A percentile compares a stretch with the other conserved stretches of the same genome.
Evolutionary conservation across 1,140 invertebrate genomes (phyloP).

Genomic region (Bombyx mandarina): DNA sequence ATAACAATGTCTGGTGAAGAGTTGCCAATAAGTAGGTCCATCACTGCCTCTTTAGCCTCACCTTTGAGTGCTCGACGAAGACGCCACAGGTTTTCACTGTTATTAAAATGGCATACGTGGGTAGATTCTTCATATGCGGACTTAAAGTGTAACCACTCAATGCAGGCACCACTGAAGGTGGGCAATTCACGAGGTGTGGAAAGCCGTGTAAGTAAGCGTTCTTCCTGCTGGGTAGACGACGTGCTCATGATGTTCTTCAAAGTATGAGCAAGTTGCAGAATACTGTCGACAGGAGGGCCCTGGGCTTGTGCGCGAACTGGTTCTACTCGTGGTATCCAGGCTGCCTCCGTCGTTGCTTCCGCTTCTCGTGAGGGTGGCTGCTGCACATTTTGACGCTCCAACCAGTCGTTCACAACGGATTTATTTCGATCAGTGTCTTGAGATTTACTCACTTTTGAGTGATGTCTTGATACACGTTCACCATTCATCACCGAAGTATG

Average conservation of each 20-base stretch:
- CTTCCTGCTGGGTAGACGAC: conserved; percentile 6
- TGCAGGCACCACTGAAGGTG: conserved; percentile 11
- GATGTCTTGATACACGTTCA: conserved; percentile 1
- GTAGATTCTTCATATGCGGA: conserved; percentile 17
- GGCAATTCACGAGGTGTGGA: conserved; percentile 15
- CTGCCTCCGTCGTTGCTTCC: background rate
- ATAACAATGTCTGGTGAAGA: conserved; percentile 15
- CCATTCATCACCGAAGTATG: background rate
- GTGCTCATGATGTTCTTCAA: conserved; percentile 13
- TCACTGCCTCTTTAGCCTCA: conserved; percentile 21
- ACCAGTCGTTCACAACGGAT: conserved; percentile 9
- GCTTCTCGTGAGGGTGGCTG: no score
- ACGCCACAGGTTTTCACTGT: conserved; percentile 13
- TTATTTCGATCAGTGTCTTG: background rate
- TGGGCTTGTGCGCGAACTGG: no score
- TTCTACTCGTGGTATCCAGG: no score
- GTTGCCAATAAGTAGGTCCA: conserved; percentile 19
- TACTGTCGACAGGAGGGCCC: conserved; percentile 3
- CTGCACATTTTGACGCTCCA: background rate
- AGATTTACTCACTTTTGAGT: background rate
- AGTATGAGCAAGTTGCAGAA: conserved; percentile 9
- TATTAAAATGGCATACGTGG: conserved; percentile 13
- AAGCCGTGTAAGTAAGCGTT: conserved; percentile 12
- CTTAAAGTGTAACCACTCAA: conserved; percentile 19
- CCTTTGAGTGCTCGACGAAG: conserved; percentile 19